phyloP scores from a whole-genome alignment of 2,797 vertebrate genomes.

The Sphenodon punctatus region DNA sequence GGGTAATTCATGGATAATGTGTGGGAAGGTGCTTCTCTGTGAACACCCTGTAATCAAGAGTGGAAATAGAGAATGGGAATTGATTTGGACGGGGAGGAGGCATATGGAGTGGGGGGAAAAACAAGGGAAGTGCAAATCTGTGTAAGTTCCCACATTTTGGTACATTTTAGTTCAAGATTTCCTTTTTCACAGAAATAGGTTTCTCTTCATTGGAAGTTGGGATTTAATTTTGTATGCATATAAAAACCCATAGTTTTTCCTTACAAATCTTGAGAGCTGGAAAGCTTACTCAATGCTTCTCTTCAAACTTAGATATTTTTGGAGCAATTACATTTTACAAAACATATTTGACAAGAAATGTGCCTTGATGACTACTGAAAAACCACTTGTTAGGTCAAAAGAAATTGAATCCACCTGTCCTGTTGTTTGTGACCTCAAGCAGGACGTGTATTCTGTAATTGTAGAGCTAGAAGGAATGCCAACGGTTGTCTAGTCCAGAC shows the following conservation, averaged over 20 bases:
- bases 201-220: accelerated
- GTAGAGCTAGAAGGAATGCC: too few species aligned
- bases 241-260: slow-evolving; percentile 19
- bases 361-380: not conserved
- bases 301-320: not conserved
- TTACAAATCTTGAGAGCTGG: slow-evolving; percentile 31
- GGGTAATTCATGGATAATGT: too few species aligned
- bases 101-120: slow-evolving; percentile 7
- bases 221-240: slow-evolving; percentile 26
- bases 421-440: too few species aligned
- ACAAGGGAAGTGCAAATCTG: slow-evolving; percentile 13
- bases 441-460: too few species aligned
- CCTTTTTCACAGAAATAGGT: slow-evolving; percentile 32
- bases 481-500: too few species aligned
- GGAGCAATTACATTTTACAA: not conserved
- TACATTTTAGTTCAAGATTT: not conserved
- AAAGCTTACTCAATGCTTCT: too few species aligned
- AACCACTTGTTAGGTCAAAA: not conserved
- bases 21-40: too few species aligned
- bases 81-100: not conserved
- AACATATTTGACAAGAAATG: not conserved
- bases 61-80: not conserved
- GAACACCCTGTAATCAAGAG: not conserved
- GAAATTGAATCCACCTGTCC: not conserved
- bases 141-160: slow-evolving; percentile 14